Conservation (phyloP, 2,888 invertebrate genomes). For the Nycteola revayana region DNA sequence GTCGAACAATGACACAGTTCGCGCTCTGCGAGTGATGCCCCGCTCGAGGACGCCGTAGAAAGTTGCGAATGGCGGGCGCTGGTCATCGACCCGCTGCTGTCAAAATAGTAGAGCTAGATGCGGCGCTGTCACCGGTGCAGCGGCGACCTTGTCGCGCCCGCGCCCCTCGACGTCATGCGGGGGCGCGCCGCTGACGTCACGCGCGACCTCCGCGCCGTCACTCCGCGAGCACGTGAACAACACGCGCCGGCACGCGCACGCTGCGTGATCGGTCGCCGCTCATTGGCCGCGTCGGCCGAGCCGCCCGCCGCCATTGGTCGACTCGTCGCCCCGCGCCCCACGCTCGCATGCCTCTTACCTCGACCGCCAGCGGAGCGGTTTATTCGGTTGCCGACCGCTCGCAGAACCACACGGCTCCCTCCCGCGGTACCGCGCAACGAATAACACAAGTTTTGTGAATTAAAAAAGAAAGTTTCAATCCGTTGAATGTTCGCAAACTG, state of each 20-base stretch:
- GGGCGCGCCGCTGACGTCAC: conserved; percentile 84
- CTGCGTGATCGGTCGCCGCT: conserved; percentile 84
- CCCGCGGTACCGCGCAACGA: conserved; percentile 46
- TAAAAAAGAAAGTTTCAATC: conserved; percentile 69
- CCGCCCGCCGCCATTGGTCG: conserved; percentile 85
- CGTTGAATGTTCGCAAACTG: conserved; percentile 59
- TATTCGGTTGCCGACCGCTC: conserved; percentile 76
- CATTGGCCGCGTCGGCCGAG: conserved; percentile 87
- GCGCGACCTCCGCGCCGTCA: conserved; percentile 83
- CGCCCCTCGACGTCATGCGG: conserved; percentile 72
- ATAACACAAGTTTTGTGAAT: conserved; percentile 70
- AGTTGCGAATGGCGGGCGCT: conserved; percentile 26
- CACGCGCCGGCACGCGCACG: conserved; percentile 89
- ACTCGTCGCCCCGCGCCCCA: conserved; percentile 84
- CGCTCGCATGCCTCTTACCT: conserved; percentile 79
- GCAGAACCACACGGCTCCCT: conserved; percentile 70
- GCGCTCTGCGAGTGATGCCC: neutral
- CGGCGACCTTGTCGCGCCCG: conserved; percentile 66
- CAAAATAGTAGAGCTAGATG: conserved; percentile 53
- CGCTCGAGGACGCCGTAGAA: conserved; percentile 14
- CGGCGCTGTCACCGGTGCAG: conserved; percentile 37
- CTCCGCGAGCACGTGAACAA: conserved; percentile 92
- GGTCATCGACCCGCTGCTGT: conserved; percentile 54
- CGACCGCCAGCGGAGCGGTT: conserved; percentile 67
- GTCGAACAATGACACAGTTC: neutral